A percentile compares a stretch with the other conserved stretches of the same genome.
Conservation (phyloP, 2,888 invertebrate genomes). For the Scaptomyza cyrtandrae region DNA sequence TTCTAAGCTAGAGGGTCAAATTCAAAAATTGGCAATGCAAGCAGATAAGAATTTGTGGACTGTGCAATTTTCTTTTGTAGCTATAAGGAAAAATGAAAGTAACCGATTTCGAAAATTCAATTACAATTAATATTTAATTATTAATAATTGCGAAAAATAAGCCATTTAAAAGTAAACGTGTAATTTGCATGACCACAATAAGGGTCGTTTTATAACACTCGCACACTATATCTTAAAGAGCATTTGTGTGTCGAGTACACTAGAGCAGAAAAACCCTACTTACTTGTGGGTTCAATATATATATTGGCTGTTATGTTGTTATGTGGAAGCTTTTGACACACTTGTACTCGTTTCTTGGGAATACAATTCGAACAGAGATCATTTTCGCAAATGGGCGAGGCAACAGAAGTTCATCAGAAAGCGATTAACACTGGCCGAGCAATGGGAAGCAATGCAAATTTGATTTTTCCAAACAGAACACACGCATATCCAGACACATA, state of each 20-base stretch:
- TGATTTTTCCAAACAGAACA: conserved; percentile 60
- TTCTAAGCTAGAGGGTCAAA: background rate
- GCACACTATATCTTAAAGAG: background rate
- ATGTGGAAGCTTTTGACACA: background rate
- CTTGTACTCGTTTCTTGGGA: background rate
- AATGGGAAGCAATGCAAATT: conserved; percentile 54
- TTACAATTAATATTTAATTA: no score
- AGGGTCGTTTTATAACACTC: background rate
- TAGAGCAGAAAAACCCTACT: conserved; percentile 3
- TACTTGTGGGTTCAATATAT: conserved; percentile 2
- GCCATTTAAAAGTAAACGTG: background rate
- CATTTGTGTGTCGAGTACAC: background rate
- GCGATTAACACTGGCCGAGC: conserved; percentile 41
- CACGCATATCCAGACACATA: conserved; percentile 2
- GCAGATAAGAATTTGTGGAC: no score
- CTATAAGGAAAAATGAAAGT: no score
- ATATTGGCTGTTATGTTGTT: background rate
- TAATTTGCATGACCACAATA: background rate
- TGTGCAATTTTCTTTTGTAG: no score
- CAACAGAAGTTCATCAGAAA: conserved; percentile 46
- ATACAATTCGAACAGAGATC: conserved; percentile 16
- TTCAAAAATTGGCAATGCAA: background rate
- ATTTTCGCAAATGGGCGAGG: conserved; percentile 26
- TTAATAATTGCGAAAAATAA: no score
- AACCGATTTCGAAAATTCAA: no score